phyloP scores from a whole-genome alignment of 53 echinoderm and acorn worm species.

The Holothuria leucospilota region DNA sequence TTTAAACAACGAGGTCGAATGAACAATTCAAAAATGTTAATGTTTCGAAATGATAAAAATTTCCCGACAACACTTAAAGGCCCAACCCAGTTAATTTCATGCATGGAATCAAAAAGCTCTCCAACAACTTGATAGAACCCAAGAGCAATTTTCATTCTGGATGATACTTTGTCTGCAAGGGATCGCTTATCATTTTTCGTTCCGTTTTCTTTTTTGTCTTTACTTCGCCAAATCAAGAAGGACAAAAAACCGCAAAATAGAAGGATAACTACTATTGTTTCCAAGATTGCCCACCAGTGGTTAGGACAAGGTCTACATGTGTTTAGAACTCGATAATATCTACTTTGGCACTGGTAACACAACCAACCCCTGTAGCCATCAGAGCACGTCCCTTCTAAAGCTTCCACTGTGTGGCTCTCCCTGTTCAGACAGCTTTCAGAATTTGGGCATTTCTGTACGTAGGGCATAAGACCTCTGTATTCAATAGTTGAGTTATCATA shows the following conservation, averaged over 20 bases:
- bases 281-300: neutral
- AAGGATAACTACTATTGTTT: neutral
- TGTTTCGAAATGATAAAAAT: neutral
- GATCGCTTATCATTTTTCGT: neutral
- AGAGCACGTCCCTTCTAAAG: neutral
- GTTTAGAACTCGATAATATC: neutral
- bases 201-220: neutral
- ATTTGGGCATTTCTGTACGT: neutral
- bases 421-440: neutral
- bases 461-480: neutral
- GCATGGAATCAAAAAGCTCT: neutral
- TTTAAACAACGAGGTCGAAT: slow-evolving; percentile 1
- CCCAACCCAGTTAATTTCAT: neutral
- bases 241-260: neutral
- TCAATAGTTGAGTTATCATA: neutral
- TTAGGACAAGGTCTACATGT: neutral
- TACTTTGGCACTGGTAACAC: neutral
- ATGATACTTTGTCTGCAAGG: neutral
- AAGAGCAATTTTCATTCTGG: slow-evolving; percentile 12
- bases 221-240: neutral
- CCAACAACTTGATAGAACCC: slow-evolving; percentile 29
- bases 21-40: neutral
- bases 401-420: neutral
- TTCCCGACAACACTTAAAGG: neutral
- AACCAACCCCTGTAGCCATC: slow-evolving; percentile 1